Base-by-base conservation (phyloP, 2,888 invertebrate species). In the Diogma glabrata region DNA sequence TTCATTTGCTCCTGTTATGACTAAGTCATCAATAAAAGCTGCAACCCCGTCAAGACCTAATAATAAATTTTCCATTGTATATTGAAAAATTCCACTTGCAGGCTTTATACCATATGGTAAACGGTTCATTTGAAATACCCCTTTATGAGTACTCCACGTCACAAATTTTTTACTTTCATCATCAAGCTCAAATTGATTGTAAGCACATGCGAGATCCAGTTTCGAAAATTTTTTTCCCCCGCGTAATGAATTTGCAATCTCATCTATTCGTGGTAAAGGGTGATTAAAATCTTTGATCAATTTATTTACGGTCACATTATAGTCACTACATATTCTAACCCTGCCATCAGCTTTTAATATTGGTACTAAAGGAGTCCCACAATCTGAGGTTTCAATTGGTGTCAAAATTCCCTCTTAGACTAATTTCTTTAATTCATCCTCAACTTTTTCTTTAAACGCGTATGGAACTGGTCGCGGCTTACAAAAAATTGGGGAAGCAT, bases 71-170 rank as follows among this genome's bases (percentile, higher is more conserved):
- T 66, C 64, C 50, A 64, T 57, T n/a, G n/a, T n/a, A n/a, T n/a
- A n/a, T 50, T 66, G 63, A 56, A 65, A 67, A 55, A 66, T 64
- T 10, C 63, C 60, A n/a, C 63, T 61, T 2, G 64, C 64, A n/a
- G 64, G 62, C 24, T 64, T 63, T 45, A 62, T 61, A 2, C 66
- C 66, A 56, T 60, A 65, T 10, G 64, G 61, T n/a, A 66, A 33
- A 10, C 33, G 33, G 16, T 3, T 33, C 33, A 33, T 33, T 33
- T 33, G 33, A 16, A 33, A 33, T 3, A 33, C 4, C 5, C 33
- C 33, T n/a, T n/a, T n/a, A n/a, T n/a, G n/a, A n/a, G n/a, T n/a
- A n/a, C n/a, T n/a, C n/a, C n/a, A n/a, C n/a, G n/a, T n/a, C n/a
- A n/a, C n/a, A n/a, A n/a, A n/a, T n/a, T n/a, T 58, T 16, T 55